Evolutionary conservation across 2,113 vertebrate genomes (phyloP).

Genomic region (Scartelaos histophorus): DNA sequence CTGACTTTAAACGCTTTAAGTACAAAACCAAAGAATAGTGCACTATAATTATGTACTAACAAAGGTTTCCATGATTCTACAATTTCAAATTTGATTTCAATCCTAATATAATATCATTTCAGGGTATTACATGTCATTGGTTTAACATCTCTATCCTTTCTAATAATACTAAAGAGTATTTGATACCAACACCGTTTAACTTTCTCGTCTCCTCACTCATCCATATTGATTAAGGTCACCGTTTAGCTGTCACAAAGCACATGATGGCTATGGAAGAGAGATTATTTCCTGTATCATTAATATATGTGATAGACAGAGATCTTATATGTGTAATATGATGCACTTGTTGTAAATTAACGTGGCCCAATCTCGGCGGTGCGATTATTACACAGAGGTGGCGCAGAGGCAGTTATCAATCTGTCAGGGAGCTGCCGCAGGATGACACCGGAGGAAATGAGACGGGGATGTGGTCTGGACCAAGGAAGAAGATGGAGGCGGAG

Average conservation of each 20-base stretch:
- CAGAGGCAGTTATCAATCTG: constrained; percentile 52
- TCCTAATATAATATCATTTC: no score
- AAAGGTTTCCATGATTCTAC: no score
- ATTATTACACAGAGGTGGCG: constrained; percentile 21
- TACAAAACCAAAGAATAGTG: no score
- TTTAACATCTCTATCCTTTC: background rate
- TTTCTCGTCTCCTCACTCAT: background rate
- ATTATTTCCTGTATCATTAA: background rate
- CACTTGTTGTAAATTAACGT: constrained; percentile 41
- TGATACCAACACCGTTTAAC: background rate
- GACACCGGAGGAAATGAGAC: constrained; percentile 40
- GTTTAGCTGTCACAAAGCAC: background rate
- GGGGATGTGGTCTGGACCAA: constrained; percentile 20
- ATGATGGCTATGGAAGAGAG: background rate
- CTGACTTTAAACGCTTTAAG: no score
- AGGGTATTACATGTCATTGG: no score
- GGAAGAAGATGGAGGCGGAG: constrained; percentile 3
- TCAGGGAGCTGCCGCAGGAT: constrained; percentile 32
- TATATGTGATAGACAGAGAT: constrained; percentile 15
- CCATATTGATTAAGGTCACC: background rate
- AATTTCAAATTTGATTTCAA: no score
- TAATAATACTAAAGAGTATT: background rate
- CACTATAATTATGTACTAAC: no score
- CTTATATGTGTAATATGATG: constrained; percentile 25
- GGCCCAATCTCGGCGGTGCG: constrained; percentile 28